Conservation (phyloP, 2,888 invertebrate genomes). For the Diarsia brunnea region DNA sequence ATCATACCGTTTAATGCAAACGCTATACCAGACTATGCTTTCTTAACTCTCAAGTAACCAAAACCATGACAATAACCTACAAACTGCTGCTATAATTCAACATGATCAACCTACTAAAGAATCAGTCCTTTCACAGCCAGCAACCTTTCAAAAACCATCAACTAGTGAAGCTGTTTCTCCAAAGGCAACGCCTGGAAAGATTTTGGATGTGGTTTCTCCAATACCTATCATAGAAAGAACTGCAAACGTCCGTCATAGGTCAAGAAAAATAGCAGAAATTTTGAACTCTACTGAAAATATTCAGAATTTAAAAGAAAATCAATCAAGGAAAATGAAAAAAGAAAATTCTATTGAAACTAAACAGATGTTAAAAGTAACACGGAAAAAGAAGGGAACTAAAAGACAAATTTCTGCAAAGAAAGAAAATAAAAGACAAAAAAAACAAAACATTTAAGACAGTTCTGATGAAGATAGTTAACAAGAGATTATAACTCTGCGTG, state of each 20-base stretch:
- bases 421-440: too few species aligned
- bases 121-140: too few species aligned
- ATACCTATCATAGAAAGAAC: slow-evolving; percentile 33
- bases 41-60: too few species aligned
- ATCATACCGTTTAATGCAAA: too few species aligned
- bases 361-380: slow-evolving; percentile 22
- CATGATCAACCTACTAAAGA: too few species aligned
- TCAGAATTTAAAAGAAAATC: slow-evolving; percentile 42
- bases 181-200: too few species aligned
- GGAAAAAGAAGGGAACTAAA: slow-evolving; percentile 23
- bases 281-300: slow-evolving; percentile 43
- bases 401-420: too few species aligned
- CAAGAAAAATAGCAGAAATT: slow-evolving; percentile 41
- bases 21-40: too few species aligned
- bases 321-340: slow-evolving; percentile 32
- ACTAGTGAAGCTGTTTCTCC: too few species aligned
- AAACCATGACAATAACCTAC: too few species aligned
- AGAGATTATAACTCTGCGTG: slow-evolving; percentile 43
- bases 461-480: slow-evolving; percentile 44
- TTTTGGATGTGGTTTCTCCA: slow-evolving; percentile 30
- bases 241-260: slow-evolving; percentile 32
- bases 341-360: slow-evolving; percentile 38
- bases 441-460: slow-evolving; percentile 33
- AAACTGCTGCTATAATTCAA: too few species aligned
- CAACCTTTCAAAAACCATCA: too few species aligned